Evolutionary conservation across 2,888 invertebrate genomes (phyloP).

Genomic region (Ganaspis brasiliensis): DNA sequence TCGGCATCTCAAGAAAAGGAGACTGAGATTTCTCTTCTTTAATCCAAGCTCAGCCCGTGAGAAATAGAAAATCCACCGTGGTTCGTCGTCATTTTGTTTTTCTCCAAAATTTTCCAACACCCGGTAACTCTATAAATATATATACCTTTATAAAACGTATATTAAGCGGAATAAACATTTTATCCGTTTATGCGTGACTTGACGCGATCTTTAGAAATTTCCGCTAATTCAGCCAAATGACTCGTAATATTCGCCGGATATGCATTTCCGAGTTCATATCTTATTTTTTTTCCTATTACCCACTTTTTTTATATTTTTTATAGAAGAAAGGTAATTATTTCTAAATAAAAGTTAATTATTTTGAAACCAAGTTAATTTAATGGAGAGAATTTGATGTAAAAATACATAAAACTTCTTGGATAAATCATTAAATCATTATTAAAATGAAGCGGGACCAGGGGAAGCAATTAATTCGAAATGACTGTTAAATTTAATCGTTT

Average conservation of each 20-base stretch:
- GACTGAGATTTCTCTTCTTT: constrained; percentile 2
- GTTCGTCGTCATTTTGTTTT: not conserved
- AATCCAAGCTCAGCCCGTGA: constrained; percentile 1
- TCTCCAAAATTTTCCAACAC: not conserved
- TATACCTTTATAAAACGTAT: not conserved
- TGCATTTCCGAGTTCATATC: not conserved
- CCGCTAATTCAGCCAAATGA: not conserved
- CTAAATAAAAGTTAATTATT: too few species aligned
- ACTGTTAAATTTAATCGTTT: not conserved
- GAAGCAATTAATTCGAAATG: not conserved
- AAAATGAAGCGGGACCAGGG: not conserved
- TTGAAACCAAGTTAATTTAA: too few species aligned
- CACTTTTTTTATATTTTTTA: too few species aligned
- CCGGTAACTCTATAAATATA: not conserved
- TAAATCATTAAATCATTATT: not conserved
- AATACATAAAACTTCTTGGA: too few species aligned
- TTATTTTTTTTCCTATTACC: not conserved
- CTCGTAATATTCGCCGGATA: not conserved
- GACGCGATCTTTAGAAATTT: not conserved
- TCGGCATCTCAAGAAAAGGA: not conserved
- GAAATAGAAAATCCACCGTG: not conserved
- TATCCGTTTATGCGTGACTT: not conserved
- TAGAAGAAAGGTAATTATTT: too few species aligned
- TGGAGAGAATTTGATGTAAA: too few species aligned
- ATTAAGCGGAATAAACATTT: constrained; percentile 3